Conservation (phyloP, 2,797 vertebrate species). For the Propithecus perrieri region DNA sequence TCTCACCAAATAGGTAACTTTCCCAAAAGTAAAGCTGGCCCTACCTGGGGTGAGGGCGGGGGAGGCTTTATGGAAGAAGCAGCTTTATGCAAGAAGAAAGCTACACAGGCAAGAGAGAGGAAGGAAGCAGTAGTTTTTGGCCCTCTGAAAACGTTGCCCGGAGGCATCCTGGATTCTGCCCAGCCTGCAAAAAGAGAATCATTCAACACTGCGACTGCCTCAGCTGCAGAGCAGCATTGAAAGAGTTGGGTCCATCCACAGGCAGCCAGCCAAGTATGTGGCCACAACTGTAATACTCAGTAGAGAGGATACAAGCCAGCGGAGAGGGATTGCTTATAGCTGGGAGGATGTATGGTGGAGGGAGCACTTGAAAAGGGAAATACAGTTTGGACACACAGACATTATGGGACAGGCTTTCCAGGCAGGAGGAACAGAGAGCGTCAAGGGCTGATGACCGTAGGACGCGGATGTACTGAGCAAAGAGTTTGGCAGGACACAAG, state of each 20-base stretch:
- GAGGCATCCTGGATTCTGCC: constrained; percentile 47
- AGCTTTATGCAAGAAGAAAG: background rate
- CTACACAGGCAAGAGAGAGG: background rate
- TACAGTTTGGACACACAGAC: background rate
- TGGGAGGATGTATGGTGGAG: background rate
- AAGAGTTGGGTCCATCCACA: background rate
- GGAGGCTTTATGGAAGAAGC: background rate
- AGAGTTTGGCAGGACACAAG: background rate
- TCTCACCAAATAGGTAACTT: background rate
- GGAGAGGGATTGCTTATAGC: background rate
- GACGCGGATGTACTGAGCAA: background rate
- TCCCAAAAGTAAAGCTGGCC: background rate
- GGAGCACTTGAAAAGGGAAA: background rate
- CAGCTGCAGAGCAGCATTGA: constrained; percentile 14
- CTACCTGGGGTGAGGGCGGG: background rate
- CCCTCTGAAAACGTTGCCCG: constrained; percentile 14
- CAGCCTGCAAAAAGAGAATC: constrained; percentile 20
- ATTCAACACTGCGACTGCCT: background rate
- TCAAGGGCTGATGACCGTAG: background rate
- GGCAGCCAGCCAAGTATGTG: background rate
- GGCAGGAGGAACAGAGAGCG: background rate
- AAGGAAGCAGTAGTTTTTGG: background rate
- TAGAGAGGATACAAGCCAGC: background rate
- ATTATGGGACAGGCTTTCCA: background rate
- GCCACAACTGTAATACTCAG: background rate